Conservation (phyloP, 2,888 invertebrate genomes). For the Cordylochernes scorpioides region DNA sequence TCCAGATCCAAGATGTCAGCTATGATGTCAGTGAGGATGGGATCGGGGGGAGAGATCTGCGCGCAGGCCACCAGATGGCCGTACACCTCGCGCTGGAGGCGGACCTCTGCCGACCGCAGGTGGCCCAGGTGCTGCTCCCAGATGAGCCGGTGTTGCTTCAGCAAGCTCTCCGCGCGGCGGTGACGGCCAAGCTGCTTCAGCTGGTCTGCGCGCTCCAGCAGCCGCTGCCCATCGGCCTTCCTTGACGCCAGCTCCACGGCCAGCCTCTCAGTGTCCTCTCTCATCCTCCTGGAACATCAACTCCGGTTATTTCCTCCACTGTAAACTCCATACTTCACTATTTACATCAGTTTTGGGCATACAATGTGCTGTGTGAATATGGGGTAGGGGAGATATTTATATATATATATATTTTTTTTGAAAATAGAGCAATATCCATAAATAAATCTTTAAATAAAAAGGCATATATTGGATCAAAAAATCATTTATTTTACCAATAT, state of each 20-base stretch:
- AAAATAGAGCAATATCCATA: too few relatives aligned
- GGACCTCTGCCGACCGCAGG: conserved; percentile 9
- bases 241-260: conserved; percentile 7
- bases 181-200: conserved; percentile 6
- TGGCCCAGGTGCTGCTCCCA: conserved; percentile 12
- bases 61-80: conserved; percentile 9
- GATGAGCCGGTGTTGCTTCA: conserved; percentile 10
- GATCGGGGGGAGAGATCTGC: conserved; percentile 6
- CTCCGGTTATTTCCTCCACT: too few relatives aligned
- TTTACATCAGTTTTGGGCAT: too few relatives aligned
- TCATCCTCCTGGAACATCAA: too few relatives aligned
- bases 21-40: conserved; percentile 8
- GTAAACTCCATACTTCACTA: too few relatives aligned
- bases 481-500: too few relatives aligned
- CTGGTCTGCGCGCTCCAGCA: conserved; percentile 10
- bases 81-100: conserved; percentile 10
- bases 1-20: conserved; percentile 10
- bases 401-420: too few relatives aligned
- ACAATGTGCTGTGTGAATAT: too few relatives aligned
- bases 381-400: too few relatives aligned
- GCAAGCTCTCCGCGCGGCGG: conserved; percentile 7
- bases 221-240: conserved; percentile 3
- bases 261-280: conserved; percentile 5
- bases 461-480: too few relatives aligned
- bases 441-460: too few relatives aligned